Percentiles rank a stretch among this genome's conserved stretches.
These are phyloP conservation scores for Eumacrocentrus americanus DNA, from an alignment of 2,888 invertebrate species.

Conservation along the genomic window DNA sequence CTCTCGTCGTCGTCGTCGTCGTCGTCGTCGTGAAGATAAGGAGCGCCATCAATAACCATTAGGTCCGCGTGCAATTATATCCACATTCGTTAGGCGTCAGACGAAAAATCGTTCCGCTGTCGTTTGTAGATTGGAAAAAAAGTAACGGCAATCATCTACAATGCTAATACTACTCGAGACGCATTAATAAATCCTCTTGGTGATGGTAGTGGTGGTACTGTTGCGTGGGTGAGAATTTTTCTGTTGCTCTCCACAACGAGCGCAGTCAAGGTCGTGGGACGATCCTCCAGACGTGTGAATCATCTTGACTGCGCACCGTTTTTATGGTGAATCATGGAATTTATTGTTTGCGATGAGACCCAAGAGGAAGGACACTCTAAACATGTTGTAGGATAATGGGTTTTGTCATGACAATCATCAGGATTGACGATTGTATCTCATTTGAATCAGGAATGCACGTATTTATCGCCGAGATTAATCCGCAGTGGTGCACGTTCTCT, in stretches of 20 bases:
- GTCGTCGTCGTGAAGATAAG: slow-evolving; percentile 36
- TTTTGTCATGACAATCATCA: slow-evolving; percentile 17
- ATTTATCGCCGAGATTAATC: slow-evolving; percentile 26
- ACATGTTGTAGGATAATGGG: no score
- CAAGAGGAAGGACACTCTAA: no score
- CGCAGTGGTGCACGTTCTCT: slow-evolving; percentile 2
- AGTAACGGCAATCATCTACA: slow-evolving; percentile 12
- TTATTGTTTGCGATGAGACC: not conserved
- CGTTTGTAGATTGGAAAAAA: slow-evolving; percentile 20
- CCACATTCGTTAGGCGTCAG: slow-evolving; percentile 49
- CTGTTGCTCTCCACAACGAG: not conserved
- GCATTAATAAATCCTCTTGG: slow-evolving; percentile 27
- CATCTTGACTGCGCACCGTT: slow-evolving; percentile 13
- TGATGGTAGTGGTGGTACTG: not conserved
- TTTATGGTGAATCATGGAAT: not conserved
- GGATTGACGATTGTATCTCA: slow-evolving; percentile 26
- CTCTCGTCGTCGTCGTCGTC: slow-evolving; percentile 21
- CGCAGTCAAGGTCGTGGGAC: slow-evolving; percentile 24
- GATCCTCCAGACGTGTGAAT: slow-evolving; percentile 29
- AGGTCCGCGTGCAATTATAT: slow-evolving; percentile 56
- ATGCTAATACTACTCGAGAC: slow-evolving; percentile 24
- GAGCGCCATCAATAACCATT: slow-evolving; percentile 57
- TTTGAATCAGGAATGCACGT: slow-evolving; percentile 19
- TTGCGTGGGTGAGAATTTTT: slow-evolving; percentile 26
- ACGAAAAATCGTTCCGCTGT: slow-evolving; percentile 24